Percentiles rank a stretch among this genome's conserved stretches.
Evolutionary conservation across 2,797 vertebrate species (phyloP).

Genomic region (Galago senegalensis): DNA sequence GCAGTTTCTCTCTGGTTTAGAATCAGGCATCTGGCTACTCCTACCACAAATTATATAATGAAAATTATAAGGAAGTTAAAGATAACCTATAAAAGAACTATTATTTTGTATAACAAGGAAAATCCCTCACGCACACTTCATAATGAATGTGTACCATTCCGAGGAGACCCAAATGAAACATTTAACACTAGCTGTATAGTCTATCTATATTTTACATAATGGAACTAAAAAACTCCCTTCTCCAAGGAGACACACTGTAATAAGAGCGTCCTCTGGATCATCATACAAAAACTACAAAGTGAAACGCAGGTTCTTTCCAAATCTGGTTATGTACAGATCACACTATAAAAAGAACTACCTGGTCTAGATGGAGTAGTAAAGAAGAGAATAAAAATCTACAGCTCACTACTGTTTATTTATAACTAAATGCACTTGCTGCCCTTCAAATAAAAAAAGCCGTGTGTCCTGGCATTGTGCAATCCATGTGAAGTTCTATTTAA

Average conservation of each 20-base stretch:
- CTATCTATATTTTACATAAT: not conserved
- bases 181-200: not conserved
- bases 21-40: not conserved
- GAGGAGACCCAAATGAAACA: not conserved
- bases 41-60: not conserved
- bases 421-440: not conserved
- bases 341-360: not conserved
- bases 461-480: not conserved
- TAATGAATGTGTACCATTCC: not conserved
- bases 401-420: not conserved
- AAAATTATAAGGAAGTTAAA: slow-evolving; percentile 26
- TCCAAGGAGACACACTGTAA: not conserved
- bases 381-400: not conserved
- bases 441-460: not conserved
- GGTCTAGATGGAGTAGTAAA: not conserved
- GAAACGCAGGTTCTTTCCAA: not conserved
- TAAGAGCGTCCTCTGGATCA: not conserved
- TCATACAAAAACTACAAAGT: not conserved
- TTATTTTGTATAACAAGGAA: not conserved
- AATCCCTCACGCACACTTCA: not conserved
- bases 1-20: not conserved
- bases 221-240: not conserved
- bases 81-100: slow-evolving; percentile 40
- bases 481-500: not conserved
- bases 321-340: not conserved